Base-by-base conservation (phyloP, 64 coral and sea anemone species). In the Montipora foliosa region DNA sequence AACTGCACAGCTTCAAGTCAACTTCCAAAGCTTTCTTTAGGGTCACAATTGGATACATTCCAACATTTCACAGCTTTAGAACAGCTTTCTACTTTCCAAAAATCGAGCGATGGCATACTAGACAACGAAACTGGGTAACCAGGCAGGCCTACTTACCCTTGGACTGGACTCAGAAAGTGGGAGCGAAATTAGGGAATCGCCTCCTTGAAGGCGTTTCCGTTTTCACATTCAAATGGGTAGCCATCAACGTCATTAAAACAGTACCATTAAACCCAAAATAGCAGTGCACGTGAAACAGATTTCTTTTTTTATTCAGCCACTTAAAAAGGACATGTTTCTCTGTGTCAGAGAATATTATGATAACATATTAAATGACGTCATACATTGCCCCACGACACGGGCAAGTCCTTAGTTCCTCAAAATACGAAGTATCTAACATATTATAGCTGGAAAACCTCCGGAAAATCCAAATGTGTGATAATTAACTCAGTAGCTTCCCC, bases 11-110 rank as follows among this genome's bases (percentile, higher is more conserved):
- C 21, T 76, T 84, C 59, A 80, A 57, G 88, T 82, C 78, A 72
- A 91, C 78, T 82, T 82, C 78, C 49, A 74, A 87, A 19, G 68
- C 48, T 55, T 46, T 75, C 44, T 87, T 75, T 11, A 87, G n/a
- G 68, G 79, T 82, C 71, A 82, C 61, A 78, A 91, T 17, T 90
- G 88, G 79, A 91, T 64, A 15, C 76, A 79, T 79, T 79, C 47
- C 46, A 79, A 13, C 16, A 50, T 47, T 79, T 50, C 5, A 17
- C 4, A 79, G 45, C 76, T 79, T n/a, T 52, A 17, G 15, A 79
- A 79, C 76, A 79, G 78, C 78, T 24, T n/a, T 11, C 14, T 57
- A 55, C n/a, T 71, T 78, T 11, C 76, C 76, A 20, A 19, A 50
- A 49, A 51, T 78, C 76, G 45, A 78, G 76, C 15, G 76, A 78